phyloP scores from a whole-genome alignment of 30 jellyfish, hydroid and myxozoan genomes.

The Aurelia sp. region DNA sequence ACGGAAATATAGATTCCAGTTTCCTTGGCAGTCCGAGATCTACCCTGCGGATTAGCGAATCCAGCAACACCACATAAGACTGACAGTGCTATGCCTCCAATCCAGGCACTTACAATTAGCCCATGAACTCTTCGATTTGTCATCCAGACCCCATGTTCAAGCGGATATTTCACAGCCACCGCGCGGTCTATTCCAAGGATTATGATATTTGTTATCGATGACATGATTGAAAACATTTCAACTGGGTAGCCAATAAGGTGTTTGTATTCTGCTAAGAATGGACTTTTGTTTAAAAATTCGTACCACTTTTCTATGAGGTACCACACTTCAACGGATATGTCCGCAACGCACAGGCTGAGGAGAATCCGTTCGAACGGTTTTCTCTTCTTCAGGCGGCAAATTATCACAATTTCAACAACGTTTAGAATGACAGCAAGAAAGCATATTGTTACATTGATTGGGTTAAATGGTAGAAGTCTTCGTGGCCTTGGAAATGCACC shows the following conservation, averaged over 20 bases:
- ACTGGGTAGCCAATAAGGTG: background rate
- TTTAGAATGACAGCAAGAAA: slow-evolving; percentile 39
- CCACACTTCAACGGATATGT: slow-evolving; percentile 5
- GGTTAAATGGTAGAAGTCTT: background rate
- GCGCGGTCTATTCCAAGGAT: slow-evolving; percentile 49
- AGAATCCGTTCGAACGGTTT: slow-evolving; percentile 31
- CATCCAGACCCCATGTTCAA: slow-evolving; percentile 48
- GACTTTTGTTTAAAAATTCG: background rate
- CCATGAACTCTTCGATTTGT: slow-evolving; percentile 14
- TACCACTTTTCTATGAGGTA: slow-evolving; percentile 7
- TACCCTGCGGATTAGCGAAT: slow-evolving; percentile 7
- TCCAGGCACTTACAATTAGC: slow-evolving; percentile 45
- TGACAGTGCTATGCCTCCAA: slow-evolving; percentile 26
- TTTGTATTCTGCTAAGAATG: background rate
- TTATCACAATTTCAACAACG: slow-evolving; percentile 19
- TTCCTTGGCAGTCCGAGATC: background rate
- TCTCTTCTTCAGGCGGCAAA: slow-evolving; percentile 10
- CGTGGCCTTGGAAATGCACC: too few species aligned
- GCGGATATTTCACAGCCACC: slow-evolving; percentile 52
- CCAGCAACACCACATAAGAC: slow-evolving; percentile 7
- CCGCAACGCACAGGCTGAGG: slow-evolving; percentile 57
- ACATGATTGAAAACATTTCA: slow-evolving; percentile 27
- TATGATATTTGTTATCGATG: slow-evolving; percentile 46
- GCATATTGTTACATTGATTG: slow-evolving; percentile 6
- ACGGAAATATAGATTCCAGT: background rate